A percentile compares a stretch with the other conserved stretches of the same genome.
Evolutionary conservation across 92 coral and sea anemone species (phyloP).

Genomic region (Porites evermanni): DNA sequence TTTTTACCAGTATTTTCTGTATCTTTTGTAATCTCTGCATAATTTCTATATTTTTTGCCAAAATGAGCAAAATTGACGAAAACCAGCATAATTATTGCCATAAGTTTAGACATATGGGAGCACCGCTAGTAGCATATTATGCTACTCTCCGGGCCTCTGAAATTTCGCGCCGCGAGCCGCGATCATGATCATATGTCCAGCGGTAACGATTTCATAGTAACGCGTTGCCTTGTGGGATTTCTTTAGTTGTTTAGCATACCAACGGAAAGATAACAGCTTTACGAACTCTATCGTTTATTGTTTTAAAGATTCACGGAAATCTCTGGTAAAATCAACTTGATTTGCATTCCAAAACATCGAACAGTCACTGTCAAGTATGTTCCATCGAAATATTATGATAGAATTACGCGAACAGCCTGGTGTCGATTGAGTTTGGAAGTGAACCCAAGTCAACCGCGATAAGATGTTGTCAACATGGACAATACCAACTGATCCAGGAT

Average conservation of each 20-base stretch:
- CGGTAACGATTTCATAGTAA: slow-evolving; percentile 32
- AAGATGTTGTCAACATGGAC: slow-evolving; percentile 95
- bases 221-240: slow-evolving; percentile 47
- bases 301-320: not conserved
- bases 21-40: too few relatives aligned
- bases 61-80: too few relatives aligned
- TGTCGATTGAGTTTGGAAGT: not conserved
- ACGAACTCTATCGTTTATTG: slow-evolving; percentile 4
- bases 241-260: slow-evolving; percentile 50
- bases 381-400: not conserved
- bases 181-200: slow-evolving; percentile 12
- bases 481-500: slow-evolving; percentile 97
- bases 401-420: not conserved
- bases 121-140: too few relatives aligned
- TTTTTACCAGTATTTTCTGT: too few relatives aligned
- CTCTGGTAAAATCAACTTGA: slow-evolving; percentile 1
- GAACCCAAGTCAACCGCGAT: not conserved
- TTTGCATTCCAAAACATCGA: not conserved
- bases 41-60: too few relatives aligned
- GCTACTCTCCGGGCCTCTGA: too few relatives aligned
- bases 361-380: not conserved
- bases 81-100: too few relatives aligned
- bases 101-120: too few relatives aligned
- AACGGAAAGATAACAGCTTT: slow-evolving; percentile 18
- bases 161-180: not conserved